phyloP scores from a whole-genome alignment of 2,888 invertebrate genomes.

The Athetis lepigone region DNA sequence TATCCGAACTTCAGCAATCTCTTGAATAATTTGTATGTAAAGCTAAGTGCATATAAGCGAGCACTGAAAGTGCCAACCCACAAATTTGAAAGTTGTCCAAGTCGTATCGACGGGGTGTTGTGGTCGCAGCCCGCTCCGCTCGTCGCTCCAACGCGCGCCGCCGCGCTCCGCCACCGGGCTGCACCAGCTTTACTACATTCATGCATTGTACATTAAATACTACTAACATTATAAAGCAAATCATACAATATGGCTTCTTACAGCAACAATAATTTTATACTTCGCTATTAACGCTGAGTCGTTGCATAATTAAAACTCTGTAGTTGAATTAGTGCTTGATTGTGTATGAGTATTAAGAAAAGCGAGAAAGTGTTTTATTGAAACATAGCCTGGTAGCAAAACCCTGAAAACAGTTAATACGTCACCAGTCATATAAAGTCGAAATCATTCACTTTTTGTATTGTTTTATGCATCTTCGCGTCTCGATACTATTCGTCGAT shows the following conservation, averaged over 20 bases:
- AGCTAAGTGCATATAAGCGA: conserved; percentile 65
- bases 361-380: not conserved
- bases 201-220: conserved; percentile 37
- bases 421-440: not conserved
- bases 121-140: conserved; percentile 71
- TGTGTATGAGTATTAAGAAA: not conserved
- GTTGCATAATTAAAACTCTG: conserved; percentile 25
- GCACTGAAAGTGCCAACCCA: conserved; percentile 84
- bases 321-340: not conserved
- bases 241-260: conserved; percentile 32
- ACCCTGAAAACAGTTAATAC: not conserved
- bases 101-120: conserved; percentile 80
- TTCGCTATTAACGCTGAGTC: conserved; percentile 15
- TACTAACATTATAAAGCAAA: conserved; percentile 43
- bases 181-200: conserved; percentile 43
- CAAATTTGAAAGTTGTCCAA: conserved; percentile 88
- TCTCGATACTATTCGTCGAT: not conserved
- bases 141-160: too few species aligned
- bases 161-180: too few species aligned
- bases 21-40: conserved; percentile 47
- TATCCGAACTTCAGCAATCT: conserved; percentile 12
- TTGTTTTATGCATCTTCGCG: not conserved
- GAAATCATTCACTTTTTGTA: not conserved
- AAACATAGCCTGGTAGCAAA: not conserved
- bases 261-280: conserved; percentile 42